Evolutionary conservation across 2,113 vertebrate genomes (phyloP).

Genomic region (Microtus richardsoni): DNA sequence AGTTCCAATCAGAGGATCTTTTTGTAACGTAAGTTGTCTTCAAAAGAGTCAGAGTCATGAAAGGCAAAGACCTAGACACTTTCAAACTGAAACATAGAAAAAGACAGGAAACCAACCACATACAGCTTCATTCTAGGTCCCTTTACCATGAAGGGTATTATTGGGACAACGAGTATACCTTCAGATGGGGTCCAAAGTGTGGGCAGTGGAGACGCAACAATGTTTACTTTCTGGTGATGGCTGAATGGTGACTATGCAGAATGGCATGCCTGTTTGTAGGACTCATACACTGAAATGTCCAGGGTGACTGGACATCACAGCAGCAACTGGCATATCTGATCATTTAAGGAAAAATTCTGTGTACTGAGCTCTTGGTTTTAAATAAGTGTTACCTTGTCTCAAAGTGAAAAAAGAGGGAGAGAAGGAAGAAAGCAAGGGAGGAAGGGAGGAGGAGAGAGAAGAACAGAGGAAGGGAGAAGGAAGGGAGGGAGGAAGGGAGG

Average conservation of each 20-base stretch:
- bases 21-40: not conserved
- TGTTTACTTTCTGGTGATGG: not conserved
- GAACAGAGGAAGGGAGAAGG: no score
- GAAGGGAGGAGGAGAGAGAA: not conserved
- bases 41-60: not conserved
- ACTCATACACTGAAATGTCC: no score
- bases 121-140: not conserved
- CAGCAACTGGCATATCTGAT: not conserved
- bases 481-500: not conserved
- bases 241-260: no score
- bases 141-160: not conserved
- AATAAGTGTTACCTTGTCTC: not conserved
- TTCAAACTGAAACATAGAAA: not conserved
- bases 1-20: not conserved
- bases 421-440: not conserved
- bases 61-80: not conserved
- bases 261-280: not conserved
- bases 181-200: not conserved
- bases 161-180: not conserved
- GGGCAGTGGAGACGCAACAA: accelerated
- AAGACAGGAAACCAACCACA: not conserved
- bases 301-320: not conserved
- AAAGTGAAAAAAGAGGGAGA: not conserved
- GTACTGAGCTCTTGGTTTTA: not conserved
- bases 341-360: not conserved